phyloP scores from a whole-genome alignment of 2,888 invertebrate genomes.

The Rhopalosiphum nymphaeae region DNA sequence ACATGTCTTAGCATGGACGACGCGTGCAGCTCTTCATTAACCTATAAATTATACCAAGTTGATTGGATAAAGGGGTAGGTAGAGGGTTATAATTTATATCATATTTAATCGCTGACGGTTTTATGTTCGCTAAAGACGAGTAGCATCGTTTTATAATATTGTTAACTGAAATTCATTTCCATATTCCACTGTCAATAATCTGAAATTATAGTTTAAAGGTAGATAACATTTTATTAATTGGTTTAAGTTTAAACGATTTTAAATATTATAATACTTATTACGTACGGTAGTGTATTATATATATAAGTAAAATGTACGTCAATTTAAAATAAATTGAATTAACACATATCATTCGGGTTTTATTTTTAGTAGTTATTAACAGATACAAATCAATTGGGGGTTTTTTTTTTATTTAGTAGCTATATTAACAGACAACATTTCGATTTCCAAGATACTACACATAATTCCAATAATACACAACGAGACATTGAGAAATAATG shows the following conservation, averaged over 20 bases:
- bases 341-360: not conserved
- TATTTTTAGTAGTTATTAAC: not conserved
- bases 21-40: not conserved
- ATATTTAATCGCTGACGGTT: not conserved
- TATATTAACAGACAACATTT: not conserved
- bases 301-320: not conserved
- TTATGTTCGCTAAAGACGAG: not conserved
- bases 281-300: not conserved
- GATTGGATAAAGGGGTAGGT: not conserved
- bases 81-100: not conserved
- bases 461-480: not conserved
- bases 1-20: not conserved
- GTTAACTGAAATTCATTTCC: not conserved
- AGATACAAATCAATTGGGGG: not conserved
- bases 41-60: not conserved
- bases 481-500: not conserved
- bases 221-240: not conserved
- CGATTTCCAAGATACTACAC: not conserved
- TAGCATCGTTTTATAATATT: not conserved
- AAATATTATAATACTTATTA: not conserved
- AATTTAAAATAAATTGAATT: not conserved
- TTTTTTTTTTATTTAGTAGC: too few relatives aligned
- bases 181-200: not conserved
- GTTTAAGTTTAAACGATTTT: not conserved
- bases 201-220: not conserved